A percentile compares a stretch with the other conserved stretches of the same genome.
These are phyloP conservation scores for Leptinotarsa defecta DNA, from an alignment of 1,140 invertebrate genomes.

Conservation along the genomic window DNA sequence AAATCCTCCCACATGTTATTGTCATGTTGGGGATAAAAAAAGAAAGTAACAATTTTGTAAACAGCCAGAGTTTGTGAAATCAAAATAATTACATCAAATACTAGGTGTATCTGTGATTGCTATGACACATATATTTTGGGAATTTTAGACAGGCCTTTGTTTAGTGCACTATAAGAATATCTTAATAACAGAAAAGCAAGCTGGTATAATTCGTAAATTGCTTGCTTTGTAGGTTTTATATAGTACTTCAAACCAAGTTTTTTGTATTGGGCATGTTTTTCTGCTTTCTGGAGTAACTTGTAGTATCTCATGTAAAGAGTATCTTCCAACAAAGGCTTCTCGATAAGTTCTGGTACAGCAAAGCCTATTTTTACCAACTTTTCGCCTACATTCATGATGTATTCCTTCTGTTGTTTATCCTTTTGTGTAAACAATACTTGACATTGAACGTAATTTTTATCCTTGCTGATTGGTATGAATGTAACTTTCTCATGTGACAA, in stretches of 20 bases:
- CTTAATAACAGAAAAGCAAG: conserved; percentile 13
- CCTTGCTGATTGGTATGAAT: conserved; percentile 57
- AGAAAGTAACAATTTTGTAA: conserved; percentile 44
- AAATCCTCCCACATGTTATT: conserved; percentile 18
- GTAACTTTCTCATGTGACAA: conserved; percentile 55
- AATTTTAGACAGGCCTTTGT: conserved; percentile 31
- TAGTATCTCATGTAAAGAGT: conserved; percentile 50
- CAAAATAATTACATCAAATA: conserved; percentile 38
- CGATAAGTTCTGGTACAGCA: conserved; percentile 50
- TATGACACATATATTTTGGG: conserved; percentile 37
- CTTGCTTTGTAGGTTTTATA: conserved; percentile 52
- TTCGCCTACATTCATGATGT: conserved; percentile 52
- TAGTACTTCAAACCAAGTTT: conserved; percentile 61
- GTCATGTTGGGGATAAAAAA: conserved; percentile 41
- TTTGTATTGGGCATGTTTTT: conserved; percentile 56
- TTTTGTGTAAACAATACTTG: conserved; percentile 56
- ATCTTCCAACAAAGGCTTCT: conserved; percentile 42
- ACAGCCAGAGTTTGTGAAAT: conserved; percentile 39
- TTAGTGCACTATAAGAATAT: conserved; percentile 22
- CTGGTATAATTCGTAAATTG: conserved; percentile 10
- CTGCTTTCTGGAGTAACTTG: conserved; percentile 52
- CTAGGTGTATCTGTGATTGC: conserved; percentile 41
- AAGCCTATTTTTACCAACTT: conserved; percentile 59
- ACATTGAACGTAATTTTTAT: conserved; percentile 57
- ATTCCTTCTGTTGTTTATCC: conserved; percentile 37